Evolutionary conservation across 2,113 vertebrate species (phyloP), one percentile per base, ranked within the genome.

Genomic region (Peucedramus taeniatus): DNA sequence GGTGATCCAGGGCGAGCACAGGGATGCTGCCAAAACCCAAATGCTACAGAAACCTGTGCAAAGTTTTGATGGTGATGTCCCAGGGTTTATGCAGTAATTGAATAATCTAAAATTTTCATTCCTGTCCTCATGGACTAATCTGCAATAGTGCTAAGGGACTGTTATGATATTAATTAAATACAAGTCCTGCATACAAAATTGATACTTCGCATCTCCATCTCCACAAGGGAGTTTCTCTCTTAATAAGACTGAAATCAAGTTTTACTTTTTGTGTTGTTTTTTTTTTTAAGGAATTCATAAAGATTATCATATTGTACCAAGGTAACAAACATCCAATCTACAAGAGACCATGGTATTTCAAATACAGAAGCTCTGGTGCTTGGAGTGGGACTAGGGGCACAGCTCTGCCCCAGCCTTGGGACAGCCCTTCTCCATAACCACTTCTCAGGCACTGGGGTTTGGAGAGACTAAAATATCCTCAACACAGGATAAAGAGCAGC

Each of bases 131-230:
- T n/a, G 95, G 94, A 95, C 96, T 96, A 96, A 96, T 96, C 90
- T 95, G 94, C 90, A 93, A 72, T 72, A 94, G 95, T 26, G 83
- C 89, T 92, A 79, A 96, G 97, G 94, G 96, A 97, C 94, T 88
- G 90, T 90, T 89, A 95, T 15, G 96, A 85, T 93, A 95, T 96
- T 97, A 97, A 97, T 97, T 95, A 97, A 98, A 97, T 94, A 92
- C 93, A 93, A 89, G 87, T 91, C 96, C 94, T 80, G 96, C 96
- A 96, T 93, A 94, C 89, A 77, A 83, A 97, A 95, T 77, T 95
- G 93, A 92, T 89, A 83, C 61, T 89, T 87, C 28, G 88, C 83
- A 76, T 89, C 93, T 93, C 81, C 66, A 70, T 66, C 89, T 95
- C 77, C 87, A 77, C 66, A 27, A 54, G 96, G 96, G 94, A 95